Percentiles rank a stretch among this genome's conserved stretches.
phyloP scores from a whole-genome alignment of 1,140 invertebrate species.

The Dreissena rostriformis region DNA sequence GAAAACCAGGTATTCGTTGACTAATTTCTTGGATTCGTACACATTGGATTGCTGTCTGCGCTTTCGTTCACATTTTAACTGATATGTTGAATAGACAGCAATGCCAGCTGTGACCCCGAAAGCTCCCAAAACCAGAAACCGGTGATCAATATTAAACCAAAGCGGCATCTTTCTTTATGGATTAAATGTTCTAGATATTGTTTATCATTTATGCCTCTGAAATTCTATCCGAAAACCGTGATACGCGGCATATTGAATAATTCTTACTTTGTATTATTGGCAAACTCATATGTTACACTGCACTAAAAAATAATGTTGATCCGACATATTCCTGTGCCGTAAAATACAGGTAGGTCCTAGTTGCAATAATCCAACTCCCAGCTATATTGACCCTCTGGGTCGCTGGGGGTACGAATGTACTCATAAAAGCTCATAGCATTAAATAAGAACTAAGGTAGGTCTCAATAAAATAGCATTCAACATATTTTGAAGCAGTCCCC shows the following conservation, averaged over 20 bases:
- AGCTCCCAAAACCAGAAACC: constrained; percentile 65
- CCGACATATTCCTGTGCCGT: not conserved
- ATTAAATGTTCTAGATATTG: not conserved
- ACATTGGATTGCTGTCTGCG: constrained; percentile 61
- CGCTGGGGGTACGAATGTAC: too few relatives aligned
- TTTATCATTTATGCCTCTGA: too few relatives aligned
- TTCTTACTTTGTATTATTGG: not conserved
- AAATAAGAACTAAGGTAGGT: too few relatives aligned
- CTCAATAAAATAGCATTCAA: too few relatives aligned
- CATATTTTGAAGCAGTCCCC: too few relatives aligned
- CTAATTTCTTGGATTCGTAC: constrained; percentile 77
- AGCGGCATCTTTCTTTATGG: constrained; percentile 61
- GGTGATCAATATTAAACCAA: constrained; percentile 75
- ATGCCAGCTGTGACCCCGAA: constrained; percentile 72
- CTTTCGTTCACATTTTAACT: constrained; percentile 60
- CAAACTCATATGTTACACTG: not conserved
- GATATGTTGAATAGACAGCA: constrained; percentile 73
- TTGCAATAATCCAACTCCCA: too few relatives aligned
- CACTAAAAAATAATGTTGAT: not conserved
- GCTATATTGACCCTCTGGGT: too few relatives aligned
- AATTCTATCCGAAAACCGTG: too few relatives aligned
- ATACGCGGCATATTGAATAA: not conserved
- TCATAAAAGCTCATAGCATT: too few relatives aligned
- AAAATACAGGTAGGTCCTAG: not conserved
- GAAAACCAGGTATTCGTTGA: constrained; percentile 79